Evolutionary conservation across 2,888 invertebrate genomes (phyloP).

Genomic region (Syrista parreyssii): DNA sequence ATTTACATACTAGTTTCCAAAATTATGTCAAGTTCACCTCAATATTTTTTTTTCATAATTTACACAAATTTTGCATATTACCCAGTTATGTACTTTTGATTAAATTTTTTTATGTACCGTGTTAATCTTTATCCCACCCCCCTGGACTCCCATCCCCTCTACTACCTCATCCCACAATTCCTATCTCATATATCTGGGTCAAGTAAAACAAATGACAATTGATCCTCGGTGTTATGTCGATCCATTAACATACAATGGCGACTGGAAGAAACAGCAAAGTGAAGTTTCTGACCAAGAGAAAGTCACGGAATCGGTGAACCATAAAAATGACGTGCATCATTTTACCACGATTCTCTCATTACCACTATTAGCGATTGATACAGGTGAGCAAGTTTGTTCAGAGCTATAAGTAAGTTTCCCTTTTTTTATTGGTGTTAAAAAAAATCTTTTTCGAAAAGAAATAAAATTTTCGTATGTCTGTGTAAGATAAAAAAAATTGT

Average conservation of each 20-base stretch:
- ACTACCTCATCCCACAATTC: background rate
- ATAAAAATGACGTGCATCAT: background rate
- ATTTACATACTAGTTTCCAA: background rate
- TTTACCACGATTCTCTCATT: slow-evolving; percentile 15
- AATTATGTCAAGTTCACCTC: slow-evolving; percentile 1
- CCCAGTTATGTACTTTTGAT: background rate
- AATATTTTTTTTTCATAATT: background rate
- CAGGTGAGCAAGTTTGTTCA: background rate
- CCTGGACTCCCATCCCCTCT: background rate
- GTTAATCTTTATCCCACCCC: too few relatives aligned
- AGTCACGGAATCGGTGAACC: slow-evolving; percentile 14
- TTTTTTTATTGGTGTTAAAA: background rate
- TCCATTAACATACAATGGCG: slow-evolving; percentile 30
- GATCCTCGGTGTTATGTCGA: slow-evolving; percentile 2
- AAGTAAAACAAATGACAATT: background rate
- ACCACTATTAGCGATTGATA: slow-evolving; percentile 17
- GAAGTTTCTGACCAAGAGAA: slow-evolving; percentile 18
- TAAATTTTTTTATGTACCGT: background rate
- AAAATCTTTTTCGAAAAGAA: background rate
- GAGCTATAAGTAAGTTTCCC: background rate
- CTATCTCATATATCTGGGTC: slow-evolving; percentile 8
- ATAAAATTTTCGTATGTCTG: background rate
- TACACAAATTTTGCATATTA: background rate
- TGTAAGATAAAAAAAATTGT: background rate
- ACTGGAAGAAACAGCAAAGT: slow-evolving; percentile 12